A percentile compares a stretch with the other conserved stretches of the same genome.
Conservation (phyloP, 1,140 invertebrate genomes). For the Tachypleus tridentatus region DNA sequence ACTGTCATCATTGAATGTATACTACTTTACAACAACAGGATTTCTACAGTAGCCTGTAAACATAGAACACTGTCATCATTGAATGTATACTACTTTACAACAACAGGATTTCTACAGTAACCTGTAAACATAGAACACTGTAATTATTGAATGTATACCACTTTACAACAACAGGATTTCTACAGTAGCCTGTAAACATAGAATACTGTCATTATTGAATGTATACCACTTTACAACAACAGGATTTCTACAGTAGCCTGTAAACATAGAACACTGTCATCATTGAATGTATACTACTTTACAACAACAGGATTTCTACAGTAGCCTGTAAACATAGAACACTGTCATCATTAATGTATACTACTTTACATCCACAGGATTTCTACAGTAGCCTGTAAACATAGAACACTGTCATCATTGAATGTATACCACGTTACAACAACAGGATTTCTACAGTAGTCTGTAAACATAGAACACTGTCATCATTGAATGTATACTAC, state of each 20-base stretch:
- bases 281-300: too few species aligned
- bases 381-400: too few species aligned
- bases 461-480: too few species aligned
- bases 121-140: background rate
- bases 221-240: background rate
- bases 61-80: background rate
- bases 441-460: too few species aligned
- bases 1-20: background rate
- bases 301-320: too few species aligned
- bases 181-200: slow-evolving; percentile 55
- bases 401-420: too few species aligned
- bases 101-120: background rate
- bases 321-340: too few species aligned
- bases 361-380: too few species aligned
- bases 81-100: background rate
- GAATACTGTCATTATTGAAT: background rate
- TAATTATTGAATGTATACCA: background rate
- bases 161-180: background rate
- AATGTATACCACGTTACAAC: too few species aligned
- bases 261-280: too few species aligned
- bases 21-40: background rate
- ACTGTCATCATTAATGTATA: too few species aligned
- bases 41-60: background rate
- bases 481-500: too few species aligned
- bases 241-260: slow-evolving; percentile 50